Base-by-base conservation (phyloP, 2,797 vertebrate species). In the Oreonectes daqikongensis region DNA sequence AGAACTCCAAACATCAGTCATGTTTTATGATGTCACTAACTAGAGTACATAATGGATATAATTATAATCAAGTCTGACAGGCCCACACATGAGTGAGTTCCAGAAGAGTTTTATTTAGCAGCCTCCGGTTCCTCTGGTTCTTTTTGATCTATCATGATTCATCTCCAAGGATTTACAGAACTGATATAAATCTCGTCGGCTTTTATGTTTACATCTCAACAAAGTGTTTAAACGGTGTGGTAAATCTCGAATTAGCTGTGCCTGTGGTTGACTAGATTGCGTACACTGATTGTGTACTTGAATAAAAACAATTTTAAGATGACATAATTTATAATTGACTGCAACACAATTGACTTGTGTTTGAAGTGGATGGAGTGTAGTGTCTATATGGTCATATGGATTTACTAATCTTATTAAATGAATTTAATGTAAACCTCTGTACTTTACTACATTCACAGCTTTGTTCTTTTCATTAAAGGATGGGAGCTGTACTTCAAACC, bases 51-150 rank as follows among this genome's bases (percentile, higher is more conserved):
- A 67, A 80, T 80, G 75, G 68, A 61, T 72, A 46, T 80, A 80
- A 80, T 77, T 80, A 80, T 71, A 72, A 80, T 80, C 69, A 77
- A 63, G 68, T 53, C 68, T 77, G 69, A 80, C 68, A 77, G 48
- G 22, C 42, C 69, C 64, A 66, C 73, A 77, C 69, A 38, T 60
- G 28, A 79, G 72, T 24, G 26, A 59, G 72, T 66, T 65, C 59
- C 38, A 40, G 55, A 55, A 57, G 75, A 77, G 66, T 80, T 68
- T 60, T 67, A 77, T 59, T 72, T 70, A 80, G 66, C 57, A 66
- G 66, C 42, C 30, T 69, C 22, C 75, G 22, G 53, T 77, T 77
- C 74, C 32, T 77, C 55, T 50, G 66, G 42, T 69, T 44, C 66
- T 59, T n/a, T 50, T 53, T 61, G 75, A 77, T 77, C 65, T 61